Evolutionary conservation across 2,888 invertebrate species (phyloP).

Genomic region (Lasioglossum leucozonium): DNA sequence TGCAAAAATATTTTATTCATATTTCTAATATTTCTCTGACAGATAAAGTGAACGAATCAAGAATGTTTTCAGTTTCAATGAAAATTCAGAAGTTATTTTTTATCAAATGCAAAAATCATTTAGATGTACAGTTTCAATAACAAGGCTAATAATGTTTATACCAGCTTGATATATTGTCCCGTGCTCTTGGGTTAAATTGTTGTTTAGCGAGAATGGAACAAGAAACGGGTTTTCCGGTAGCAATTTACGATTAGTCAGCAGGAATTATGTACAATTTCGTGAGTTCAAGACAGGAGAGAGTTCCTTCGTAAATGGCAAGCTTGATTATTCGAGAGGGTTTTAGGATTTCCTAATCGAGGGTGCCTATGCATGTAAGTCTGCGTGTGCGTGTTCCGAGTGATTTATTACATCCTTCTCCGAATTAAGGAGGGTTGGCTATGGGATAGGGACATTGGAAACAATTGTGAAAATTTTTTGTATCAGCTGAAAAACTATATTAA

Average conservation of each 20-base stretch:
- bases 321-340: constrained; percentile 26
- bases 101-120: not conserved
- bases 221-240: not conserved
- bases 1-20: too few relatives aligned
- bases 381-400: constrained; percentile 18
- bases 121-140: not conserved
- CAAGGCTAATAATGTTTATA: not conserved
- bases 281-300: constrained; percentile 5
- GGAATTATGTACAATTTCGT: constrained; percentile 5
- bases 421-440: not conserved
- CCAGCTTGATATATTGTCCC: not conserved
- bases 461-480: not conserved
- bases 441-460: not conserved
- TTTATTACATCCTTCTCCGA: constrained; percentile 12
- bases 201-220: not conserved
- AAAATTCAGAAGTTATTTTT: not conserved
- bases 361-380: not conserved
- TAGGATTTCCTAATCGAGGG: constrained; percentile 20
- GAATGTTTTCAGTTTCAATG: not conserved
- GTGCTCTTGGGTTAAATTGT: not conserved
- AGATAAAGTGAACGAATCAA: not conserved
- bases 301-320: constrained; percentile 10
- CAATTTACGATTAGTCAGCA: constrained; percentile 5
- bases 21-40: too few relatives aligned
- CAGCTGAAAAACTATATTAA: not conserved